Percentiles rank a stretch among this genome's conserved stretches.
These are phyloP conservation scores for Mormyrus proboscirostris DNA, from an alignment of 2,797 vertebrate species.

Conservation along the genomic window DNA sequence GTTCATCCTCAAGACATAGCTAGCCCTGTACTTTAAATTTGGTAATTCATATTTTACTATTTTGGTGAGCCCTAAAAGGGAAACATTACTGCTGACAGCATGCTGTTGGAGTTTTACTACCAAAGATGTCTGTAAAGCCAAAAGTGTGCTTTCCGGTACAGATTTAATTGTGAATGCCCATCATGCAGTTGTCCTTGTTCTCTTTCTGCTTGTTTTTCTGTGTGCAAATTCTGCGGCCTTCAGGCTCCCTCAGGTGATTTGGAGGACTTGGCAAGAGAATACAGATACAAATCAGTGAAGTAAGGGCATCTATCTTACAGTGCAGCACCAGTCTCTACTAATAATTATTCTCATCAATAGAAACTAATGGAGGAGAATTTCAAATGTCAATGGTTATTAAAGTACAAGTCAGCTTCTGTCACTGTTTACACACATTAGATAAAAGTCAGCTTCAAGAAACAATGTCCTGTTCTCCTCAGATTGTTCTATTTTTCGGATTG, in stretches of 20 bases:
- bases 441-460: not conserved
- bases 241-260: not conserved
- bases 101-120: not conserved
- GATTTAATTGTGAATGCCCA: not conserved
- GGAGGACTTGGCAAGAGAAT: not conserved
- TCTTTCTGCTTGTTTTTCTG: not conserved
- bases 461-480: not conserved
- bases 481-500: not conserved
- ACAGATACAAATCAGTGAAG: constrained; percentile 11
- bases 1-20: not conserved
- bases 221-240: not conserved
- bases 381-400: constrained; percentile 17
- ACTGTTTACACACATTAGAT: not conserved
- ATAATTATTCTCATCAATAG: constrained; percentile 17
- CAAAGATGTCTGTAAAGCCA: not conserved
- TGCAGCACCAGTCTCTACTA: not conserved
- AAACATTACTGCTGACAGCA: not conserved
- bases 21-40: not conserved
- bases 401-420: not conserved
- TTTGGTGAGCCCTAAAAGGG: constrained; percentile 9
- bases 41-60: not conserved
- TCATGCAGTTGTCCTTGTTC: not conserved
- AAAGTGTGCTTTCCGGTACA: not conserved
- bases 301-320: not conserved
- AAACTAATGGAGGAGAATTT: constrained; percentile 22